Percentiles rank a stretch among this genome's conserved stretches.
Evolutionary conservation across 2,888 invertebrate species (phyloP).

Genomic region (Drosophila planitibia): DNA sequence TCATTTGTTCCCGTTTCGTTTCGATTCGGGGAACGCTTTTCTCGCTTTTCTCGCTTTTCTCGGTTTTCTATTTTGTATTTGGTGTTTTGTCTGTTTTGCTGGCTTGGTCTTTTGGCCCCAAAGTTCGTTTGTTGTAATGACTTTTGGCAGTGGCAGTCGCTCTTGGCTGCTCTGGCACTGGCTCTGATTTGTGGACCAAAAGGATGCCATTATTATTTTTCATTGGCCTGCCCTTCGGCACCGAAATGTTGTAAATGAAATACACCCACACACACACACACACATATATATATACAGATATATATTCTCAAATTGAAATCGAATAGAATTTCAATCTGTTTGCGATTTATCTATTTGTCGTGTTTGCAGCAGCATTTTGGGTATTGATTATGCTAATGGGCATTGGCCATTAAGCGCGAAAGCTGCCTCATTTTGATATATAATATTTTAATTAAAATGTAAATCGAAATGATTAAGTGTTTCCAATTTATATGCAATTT

Average conservation of each 20-base stretch:
- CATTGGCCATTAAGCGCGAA: constrained; percentile 34
- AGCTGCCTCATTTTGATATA: constrained; percentile 41
- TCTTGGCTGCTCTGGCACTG: background rate
- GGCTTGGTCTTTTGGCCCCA: constrained; percentile 39
- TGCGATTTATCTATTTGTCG: background rate
- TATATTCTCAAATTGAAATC: background rate
- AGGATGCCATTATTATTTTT: constrained; percentile 73
- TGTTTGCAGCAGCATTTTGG: background rate
- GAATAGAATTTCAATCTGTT: background rate
- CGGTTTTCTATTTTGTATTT: constrained; percentile 32
- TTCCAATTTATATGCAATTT: constrained; percentile 79
- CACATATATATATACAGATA: too few relatives aligned
- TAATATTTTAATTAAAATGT: constrained; percentile 83
- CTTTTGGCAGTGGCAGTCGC: constrained; percentile 58
- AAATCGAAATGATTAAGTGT: constrained; percentile 80
- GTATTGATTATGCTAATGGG: constrained; percentile 34
- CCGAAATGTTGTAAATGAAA: constrained; percentile 36
- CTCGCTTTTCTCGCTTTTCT: constrained; percentile 34
- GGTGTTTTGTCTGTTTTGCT: constrained; percentile 54
- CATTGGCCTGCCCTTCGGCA: constrained; percentile 75
- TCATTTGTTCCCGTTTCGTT: constrained; percentile 22
- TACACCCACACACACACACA: constrained; percentile 8
- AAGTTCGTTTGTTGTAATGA: constrained; percentile 68
- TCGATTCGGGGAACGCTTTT: constrained; percentile 15
- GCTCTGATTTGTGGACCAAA: constrained; percentile 47